Conservation (phyloP, 2,113 vertebrate species). For the Nettapus auritus region DNA sequence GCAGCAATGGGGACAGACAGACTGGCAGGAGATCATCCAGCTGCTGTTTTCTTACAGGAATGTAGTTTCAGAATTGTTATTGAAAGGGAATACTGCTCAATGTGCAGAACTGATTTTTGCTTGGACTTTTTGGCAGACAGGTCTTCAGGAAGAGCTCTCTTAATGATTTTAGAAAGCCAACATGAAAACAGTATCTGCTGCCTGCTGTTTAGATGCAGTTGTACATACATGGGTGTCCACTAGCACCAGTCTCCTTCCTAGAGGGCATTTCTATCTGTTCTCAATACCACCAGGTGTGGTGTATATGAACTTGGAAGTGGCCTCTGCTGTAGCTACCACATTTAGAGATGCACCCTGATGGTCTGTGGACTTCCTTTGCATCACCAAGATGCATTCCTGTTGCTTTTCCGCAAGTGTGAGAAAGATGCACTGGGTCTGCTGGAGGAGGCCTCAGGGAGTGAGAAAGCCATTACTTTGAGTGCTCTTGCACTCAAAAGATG, state of each 20-base stretch:
- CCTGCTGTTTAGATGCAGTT: accelerated
- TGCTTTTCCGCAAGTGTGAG: background rate
- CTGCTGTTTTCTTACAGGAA: background rate
- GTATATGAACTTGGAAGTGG: accelerated
- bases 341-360: background rate
- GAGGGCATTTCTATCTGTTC: background rate
- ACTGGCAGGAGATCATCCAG: background rate
- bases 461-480: background rate
- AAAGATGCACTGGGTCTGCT: background rate
- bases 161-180: background rate
- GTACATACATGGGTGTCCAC: accelerated
- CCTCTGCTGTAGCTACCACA: background rate
- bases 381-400: background rate
- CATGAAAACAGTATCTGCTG: background rate
- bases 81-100: background rate
- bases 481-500: background rate
- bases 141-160: background rate
- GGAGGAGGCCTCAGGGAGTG: background rate
- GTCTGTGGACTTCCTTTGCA: background rate
- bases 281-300: background rate
- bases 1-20: background rate
- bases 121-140: background rate
- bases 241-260: background rate
- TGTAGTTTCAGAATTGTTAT: background rate
- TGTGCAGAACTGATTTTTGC: background rate